These are phyloP conservation scores for Zosterops pallidus DNA, from an alignment of 2,113 vertebrate species.

Conservation along the genomic window DNA sequence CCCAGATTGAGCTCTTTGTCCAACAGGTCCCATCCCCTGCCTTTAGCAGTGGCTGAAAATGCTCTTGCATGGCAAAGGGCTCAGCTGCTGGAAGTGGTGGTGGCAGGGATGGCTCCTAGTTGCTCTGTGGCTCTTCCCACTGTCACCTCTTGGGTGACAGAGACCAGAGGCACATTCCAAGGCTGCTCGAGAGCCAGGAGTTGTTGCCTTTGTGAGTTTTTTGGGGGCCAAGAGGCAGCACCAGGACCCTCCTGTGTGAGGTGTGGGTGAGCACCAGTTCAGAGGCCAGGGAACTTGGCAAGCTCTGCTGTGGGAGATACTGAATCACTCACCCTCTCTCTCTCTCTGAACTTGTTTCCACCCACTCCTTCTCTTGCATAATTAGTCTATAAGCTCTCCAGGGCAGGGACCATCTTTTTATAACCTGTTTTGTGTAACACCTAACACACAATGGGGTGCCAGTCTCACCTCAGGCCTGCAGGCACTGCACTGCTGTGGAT, in stretches of 20 bases:
- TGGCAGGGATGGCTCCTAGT: background rate
- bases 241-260: background rate
- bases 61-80: background rate
- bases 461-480: slow-evolving; percentile 49
- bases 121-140: background rate
- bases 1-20: background rate
- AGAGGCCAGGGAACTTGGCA: background rate
- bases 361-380: slow-evolving; percentile 54
- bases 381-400: slow-evolving; percentile 22
- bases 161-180: background rate
- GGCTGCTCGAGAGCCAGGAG: background rate
- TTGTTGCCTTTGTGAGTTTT: background rate
- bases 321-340: background rate
- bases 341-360: slow-evolving; percentile 61
- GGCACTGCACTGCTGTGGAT: background rate
- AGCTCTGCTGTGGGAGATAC: background rate
- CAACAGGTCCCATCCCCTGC: background rate
- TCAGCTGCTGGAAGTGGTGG: accelerated
- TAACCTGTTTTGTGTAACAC: slow-evolving; percentile 60
- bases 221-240: background rate
- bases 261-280: background rate
- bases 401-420: slow-evolving; percentile 53
- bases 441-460: slow-evolving; percentile 44
- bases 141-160: background rate
- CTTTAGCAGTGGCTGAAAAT: background rate